Base-by-base conservation (phyloP, 2,888 invertebrate genomes). In the Drosophila setosimentum region DNA sequence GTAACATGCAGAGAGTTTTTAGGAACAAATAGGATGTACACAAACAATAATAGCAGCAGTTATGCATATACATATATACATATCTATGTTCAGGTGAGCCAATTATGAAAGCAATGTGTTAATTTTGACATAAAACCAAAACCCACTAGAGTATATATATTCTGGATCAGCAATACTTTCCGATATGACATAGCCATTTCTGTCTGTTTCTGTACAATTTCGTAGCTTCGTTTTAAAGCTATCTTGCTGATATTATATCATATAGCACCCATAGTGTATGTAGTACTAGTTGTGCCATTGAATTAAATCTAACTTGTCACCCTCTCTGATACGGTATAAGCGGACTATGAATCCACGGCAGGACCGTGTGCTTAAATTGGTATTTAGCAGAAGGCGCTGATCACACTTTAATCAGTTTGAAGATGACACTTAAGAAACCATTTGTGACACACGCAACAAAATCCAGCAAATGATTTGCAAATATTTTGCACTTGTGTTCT, bases 401-500 rank as follows among this genome's bases (percentile, higher is more conserved):
- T 68, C 49, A 50, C 50, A 66, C 68, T 67, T 30, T 24, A 37
- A 40, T 6, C 32, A 27, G 40, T 55, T 58, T 37, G 10, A 27
- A n/a, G 78, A 35, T 35, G 75, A 42, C 54, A 68, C 64, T 67
- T 62, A 49, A 54, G 71, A 55, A 62, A 64, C 42, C 50, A 50
- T 53, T 49, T 67, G 71, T 40, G 48, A 30, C 61, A 8, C 32
- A 64, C 55, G 42, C 61, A 50, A 27, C 48, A 71, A 71, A 78
- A 75, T 64, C 64, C 68, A 65, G 72, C 62, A 75, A 78, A 75
- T 85, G 68, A 82, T 84, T 85, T 79, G 78, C 65, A 88, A 80
- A 78, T 78, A 74, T 83, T 73, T 71, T 49, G n/a, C 70, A 72
- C 74, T 64, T 53, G 63, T 58, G 49, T 51, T 73, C 57, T 16